Evolutionary conservation across 1,140 invertebrate species (phyloP).

Genomic region (Diprion similis): DNA sequence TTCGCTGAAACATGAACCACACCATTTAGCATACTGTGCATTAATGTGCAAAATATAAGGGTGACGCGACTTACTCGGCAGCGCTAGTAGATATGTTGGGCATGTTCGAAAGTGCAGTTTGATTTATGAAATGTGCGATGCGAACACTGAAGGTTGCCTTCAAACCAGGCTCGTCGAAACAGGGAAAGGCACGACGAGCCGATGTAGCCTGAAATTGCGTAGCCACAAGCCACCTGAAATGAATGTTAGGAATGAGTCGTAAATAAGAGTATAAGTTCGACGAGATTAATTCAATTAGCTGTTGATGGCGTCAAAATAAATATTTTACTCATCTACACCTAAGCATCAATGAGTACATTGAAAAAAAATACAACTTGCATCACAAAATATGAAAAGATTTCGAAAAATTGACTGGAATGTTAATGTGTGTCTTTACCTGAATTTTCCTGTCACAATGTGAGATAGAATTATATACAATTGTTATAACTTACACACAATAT

Average conservation of each 20-base stretch:
- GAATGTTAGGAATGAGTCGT: conserved; percentile 23
- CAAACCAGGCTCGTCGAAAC: conserved; percentile 87
- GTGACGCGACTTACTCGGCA: neutral
- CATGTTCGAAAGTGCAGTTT: conserved; percentile 59
- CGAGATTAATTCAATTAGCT: no score
- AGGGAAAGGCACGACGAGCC: conserved; percentile 84
- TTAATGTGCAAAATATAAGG: neutral
- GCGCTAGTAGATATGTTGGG: neutral
- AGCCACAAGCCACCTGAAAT: conserved; percentile 71
- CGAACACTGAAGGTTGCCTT: conserved; percentile 78
- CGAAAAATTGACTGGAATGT: neutral
- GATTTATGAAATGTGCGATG: conserved; percentile 64
- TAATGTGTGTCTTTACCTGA: neutral
- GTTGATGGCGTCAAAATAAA: no score
- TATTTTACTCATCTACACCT: no score
- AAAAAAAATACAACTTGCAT: no score
- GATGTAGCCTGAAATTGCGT: conserved; percentile 84
- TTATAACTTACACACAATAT: no score
- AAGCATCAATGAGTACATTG: no score
- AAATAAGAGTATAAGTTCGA: no score
- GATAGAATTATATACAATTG: no score
- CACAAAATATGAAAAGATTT: neutral
- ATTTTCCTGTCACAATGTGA: no score
- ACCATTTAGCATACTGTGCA: neutral
- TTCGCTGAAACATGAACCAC: neutral